Evolutionary conservation across 2,113 vertebrate species (phyloP).

Genomic region (Laticauda laticaudata): DNA sequence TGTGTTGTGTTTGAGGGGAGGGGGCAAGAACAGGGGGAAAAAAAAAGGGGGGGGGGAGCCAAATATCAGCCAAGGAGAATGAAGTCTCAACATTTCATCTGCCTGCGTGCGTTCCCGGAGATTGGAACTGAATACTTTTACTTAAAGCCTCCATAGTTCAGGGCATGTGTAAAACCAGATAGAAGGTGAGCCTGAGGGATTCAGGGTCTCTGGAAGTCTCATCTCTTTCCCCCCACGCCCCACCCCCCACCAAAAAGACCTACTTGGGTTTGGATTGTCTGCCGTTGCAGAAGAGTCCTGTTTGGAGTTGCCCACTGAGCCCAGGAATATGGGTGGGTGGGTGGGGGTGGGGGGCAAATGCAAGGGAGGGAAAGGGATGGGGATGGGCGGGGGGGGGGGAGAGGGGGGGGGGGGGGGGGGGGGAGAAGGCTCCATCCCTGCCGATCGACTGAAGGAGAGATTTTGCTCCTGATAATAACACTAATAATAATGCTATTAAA

Average conservation of each 20-base stretch:
- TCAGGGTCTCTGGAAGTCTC: too few species aligned
- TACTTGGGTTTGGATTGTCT: not conserved
- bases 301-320: not conserved
- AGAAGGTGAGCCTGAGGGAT: too few species aligned
- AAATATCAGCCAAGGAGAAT: not conserved
- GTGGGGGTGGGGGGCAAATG: not conserved
- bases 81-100: not conserved
- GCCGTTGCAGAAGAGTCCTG: not conserved
- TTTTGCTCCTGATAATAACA: conserved; percentile 71
- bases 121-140: not conserved
- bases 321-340: not conserved
- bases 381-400: conserved; percentile 29
- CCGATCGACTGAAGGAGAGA: conserved; percentile 70
- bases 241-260: not conserved
- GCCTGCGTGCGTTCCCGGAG: not conserved
- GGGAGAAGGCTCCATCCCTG: conserved; percentile 62
- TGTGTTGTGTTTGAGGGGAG: conserved; percentile 1
- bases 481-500: not conserved
- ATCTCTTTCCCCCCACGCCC: too few species aligned
- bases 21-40: conserved; percentile 37
- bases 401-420: conserved; percentile 25
- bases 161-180: not conserved
- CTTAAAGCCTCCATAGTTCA: not conserved
- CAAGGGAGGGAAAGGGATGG: not conserved
- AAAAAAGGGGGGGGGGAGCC: not conserved